Evolutionary conservation across 2,888 invertebrate species (phyloP), one percentile per base, ranked within the genome.

Genomic region (Drosophila meridiana): DNA sequence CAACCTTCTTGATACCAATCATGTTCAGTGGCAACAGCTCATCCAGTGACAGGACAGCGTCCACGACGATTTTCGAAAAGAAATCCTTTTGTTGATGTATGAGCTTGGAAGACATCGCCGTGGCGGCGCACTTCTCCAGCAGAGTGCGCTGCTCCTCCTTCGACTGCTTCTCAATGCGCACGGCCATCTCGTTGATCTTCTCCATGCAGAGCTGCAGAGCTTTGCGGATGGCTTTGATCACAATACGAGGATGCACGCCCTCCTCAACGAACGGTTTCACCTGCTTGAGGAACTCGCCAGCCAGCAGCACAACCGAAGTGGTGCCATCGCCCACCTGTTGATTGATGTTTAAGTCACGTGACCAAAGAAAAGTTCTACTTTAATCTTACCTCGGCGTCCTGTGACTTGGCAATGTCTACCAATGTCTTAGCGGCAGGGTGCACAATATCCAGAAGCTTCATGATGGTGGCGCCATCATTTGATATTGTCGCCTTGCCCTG

Each of bases 371-470:
- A 2, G 5, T 30, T 32, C 4, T 8, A 28, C 7, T 6, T 4
- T 2, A 3, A 14, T 71, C 88, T 93, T 91, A 97, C 99, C 96
- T 99, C 99, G 34, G 98, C 98, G 95, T 99, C 99, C 93, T 99
- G 99, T 47, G 99, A 99, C 93, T 98, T 99, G 30, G 99, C 99
- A 83, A 99, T 99, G 91, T 99, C 99, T 4, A 99, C 99, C 78
- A 99, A 94, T 0, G 98, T 99, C 93, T 97, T 98, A 0, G 99
- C 99, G 30, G 99, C 99, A 0, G 99, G 99, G 93, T 99, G 99
- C 30, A 99, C 96, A 89, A 99, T 97, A 91, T 99, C 99, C 86
- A 99, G 92, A n/a, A 99, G 95, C 94, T 99, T 99, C 95, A 99
- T 96, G 76, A 99, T 99, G 0, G 99, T 99, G 7, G 99, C 99